Evolutionary conservation across 2,888 invertebrate species (phyloP), one percentile per base, ranked within the genome.

Genomic region (Dryobotodes eremita): DNA sequence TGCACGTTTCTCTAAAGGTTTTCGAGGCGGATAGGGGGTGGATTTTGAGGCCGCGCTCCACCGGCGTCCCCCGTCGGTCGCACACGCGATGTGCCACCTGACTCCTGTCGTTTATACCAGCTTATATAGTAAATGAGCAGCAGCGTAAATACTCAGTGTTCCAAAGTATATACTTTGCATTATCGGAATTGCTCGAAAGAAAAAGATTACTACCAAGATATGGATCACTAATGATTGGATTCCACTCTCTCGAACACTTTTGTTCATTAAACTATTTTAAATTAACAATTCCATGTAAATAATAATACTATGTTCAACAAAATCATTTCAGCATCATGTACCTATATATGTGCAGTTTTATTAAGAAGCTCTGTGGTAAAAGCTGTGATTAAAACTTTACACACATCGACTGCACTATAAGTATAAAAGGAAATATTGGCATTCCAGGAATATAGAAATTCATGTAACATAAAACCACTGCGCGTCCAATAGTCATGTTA

Each of bases 81-180:
- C 90, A 91, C 92, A 93, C 92, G 92, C 93, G 93, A 93, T 91
- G 90, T 90, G 92, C 93, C 95, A 94, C 94, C 95, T 94, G 94
- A 92, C 94, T 90, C 89, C 90, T 91, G 89, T 86, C 92, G 87
- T 90, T 91, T 85, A 77, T 86, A 80, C 86, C 53, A 75, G 85
- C 85, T 88, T 89, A 90, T 88, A 77, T 87, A 89, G 84, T 89
- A 88, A 88, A 86, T 83, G 85, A 87, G 82, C 84, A 84, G 78
- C 77, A 81, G 57, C 75, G 78, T 80, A 85, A 86, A 86, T 86
- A 79, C 77, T 72, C 70, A 80, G 71, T 71, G 62, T 82, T 82
- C 26, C 75, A 68, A 79, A 77, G 73, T 88, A 80, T 75, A n/a
- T 70, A 65, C 57, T 72, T 68, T 71, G 64, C 36, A 70, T 15